These are phyloP conservation scores for Aporrectodea caliginosa DNA, from an alignment of 1,140 invertebrate species.

Conservation along the genomic window DNA sequence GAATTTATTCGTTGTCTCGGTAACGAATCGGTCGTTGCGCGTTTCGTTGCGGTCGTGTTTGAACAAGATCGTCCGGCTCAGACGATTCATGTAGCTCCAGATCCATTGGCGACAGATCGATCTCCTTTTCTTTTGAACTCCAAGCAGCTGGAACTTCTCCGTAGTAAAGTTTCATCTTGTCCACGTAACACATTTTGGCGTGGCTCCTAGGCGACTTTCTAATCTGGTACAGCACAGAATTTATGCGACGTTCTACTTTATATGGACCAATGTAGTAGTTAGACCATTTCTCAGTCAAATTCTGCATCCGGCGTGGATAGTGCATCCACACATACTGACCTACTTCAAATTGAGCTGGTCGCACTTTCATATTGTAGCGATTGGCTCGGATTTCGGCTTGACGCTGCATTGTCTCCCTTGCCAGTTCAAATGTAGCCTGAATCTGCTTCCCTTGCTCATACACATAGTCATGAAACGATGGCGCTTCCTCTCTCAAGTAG, in stretches of 20 bases:
- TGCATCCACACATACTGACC: not conserved
- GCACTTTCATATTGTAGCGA: not conserved
- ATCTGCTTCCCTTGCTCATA: not conserved
- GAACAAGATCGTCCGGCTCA: no score
- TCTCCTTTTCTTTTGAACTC: no score
- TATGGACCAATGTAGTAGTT: not conserved
- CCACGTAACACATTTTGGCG: not conserved
- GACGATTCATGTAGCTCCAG: no score
- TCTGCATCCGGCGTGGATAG: not conserved
- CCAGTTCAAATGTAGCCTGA: not conserved
- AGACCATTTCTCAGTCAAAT: not conserved
- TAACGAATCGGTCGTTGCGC: no score
- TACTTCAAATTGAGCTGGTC: not conserved
- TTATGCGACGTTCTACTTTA: not conserved
- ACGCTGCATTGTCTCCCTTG: not conserved
- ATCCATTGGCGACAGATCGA: no score
- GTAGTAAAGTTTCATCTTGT: no score
- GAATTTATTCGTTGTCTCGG: no score
- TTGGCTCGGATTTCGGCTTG: not conserved
- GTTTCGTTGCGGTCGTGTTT: no score
- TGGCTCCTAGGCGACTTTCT: not conserved
- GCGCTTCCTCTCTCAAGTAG: not conserved
- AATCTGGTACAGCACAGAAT: not conserved
- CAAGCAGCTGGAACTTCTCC: no score
- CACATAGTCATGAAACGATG: not conserved